Base-by-base conservation (phyloP, 2,797 vertebrate species). In the Onychomys leucogaster region DNA sequence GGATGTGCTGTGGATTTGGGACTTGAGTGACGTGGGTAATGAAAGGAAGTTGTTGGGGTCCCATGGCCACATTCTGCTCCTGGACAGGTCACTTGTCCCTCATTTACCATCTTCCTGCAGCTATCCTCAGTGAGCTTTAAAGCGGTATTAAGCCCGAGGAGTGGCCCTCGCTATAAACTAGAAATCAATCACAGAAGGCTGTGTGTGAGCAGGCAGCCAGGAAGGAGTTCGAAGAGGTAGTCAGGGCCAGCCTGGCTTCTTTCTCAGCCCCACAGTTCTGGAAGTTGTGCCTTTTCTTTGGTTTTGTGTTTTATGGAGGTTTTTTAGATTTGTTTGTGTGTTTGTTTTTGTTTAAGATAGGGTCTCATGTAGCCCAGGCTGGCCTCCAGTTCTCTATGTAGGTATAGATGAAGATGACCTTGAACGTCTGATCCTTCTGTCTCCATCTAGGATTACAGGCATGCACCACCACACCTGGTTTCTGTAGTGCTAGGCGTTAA, bases 1-100 rank as follows among this genome's bases (percentile, higher is more conserved):
- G 98, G 99, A 98, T 98, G 98, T 99, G 99, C 99, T 99, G 97
- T 97, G 98, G 98, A 99, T 99, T 99, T 99, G 99, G 99, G 99
- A 99, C 99, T 99, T 99, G 99, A 99, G 99, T 99, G 98, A 99
- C 99, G 98, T 99, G 99, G 99, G 99, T 99, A 99, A 99, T 99
- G 99, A 99, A 99, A 99, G 98, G 98, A 98, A 99, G 99, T 99
- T 98, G 98, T 99, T 99, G 99, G 98, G 63, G 76, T 95, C 83
- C 55, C 2, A 5, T 83, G 49, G 93, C 75, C 61, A 0, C 86
- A 13, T 84, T 92, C 46, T 23, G 87, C 94, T 96, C 5, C 0
- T 6, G 0, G 43, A 6, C 57, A 14, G 84, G 49, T 4, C 86
- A 37, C 94, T 90, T 73, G 11, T 43, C 16, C 1, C 46, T 34